phyloP scores from a whole-genome alignment of 2,797 vertebrate genomes.

The Neopelma chrysocephalum region DNA sequence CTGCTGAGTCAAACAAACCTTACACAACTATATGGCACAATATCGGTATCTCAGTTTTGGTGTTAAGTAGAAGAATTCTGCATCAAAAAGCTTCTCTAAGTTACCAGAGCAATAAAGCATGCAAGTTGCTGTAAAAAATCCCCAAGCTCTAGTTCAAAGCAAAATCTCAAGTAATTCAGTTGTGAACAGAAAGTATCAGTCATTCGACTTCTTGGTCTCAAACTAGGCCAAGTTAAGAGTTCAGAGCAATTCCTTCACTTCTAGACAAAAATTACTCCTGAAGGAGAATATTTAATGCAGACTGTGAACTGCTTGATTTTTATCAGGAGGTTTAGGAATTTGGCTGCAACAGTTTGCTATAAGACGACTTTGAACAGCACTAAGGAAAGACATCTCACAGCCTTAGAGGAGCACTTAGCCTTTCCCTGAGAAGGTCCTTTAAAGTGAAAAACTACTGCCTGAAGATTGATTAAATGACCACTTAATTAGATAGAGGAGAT shows the following conservation, averaged over 20 bases:
- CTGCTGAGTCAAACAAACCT: not conserved
- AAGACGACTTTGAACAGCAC: not conserved
- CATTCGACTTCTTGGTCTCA: not conserved
- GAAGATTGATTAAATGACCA: constrained; percentile 31
- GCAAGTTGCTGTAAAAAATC: not conserved
- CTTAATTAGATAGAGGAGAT: constrained; percentile 15
- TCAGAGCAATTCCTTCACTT: not conserved
- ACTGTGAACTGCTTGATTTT: not conserved
- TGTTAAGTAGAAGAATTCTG: not conserved
- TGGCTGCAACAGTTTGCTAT: not conserved
- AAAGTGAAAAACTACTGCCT: not conserved
- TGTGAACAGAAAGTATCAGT: not conserved
- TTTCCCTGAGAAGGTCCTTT: not conserved
- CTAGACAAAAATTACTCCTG: not conserved
- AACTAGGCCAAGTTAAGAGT: not conserved
- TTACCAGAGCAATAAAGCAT: not conserved
- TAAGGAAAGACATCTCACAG: not conserved
- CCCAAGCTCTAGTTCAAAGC: not conserved
- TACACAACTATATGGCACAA: not conserved
- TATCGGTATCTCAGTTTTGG: not conserved
- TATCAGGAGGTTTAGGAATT: not conserved
- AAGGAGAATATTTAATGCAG: not conserved
- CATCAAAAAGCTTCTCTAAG: not conserved
- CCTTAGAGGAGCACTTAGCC: not conserved
- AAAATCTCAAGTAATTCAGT: not conserved